phyloP scores from a whole-genome alignment of 1,140 invertebrate species.

The Chrysopa pallens region DNA sequence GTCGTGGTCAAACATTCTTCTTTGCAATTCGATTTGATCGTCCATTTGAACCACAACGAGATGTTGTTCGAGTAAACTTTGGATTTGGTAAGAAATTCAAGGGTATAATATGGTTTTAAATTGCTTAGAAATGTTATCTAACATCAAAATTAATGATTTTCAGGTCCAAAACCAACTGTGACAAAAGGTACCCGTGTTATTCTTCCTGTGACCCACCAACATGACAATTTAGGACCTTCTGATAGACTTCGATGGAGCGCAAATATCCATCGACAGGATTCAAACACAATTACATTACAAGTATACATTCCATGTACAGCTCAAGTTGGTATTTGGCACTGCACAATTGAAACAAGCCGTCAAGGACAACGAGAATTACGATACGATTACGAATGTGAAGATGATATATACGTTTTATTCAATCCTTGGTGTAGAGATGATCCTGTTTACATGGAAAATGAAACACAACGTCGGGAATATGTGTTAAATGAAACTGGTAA shows the following conservation, averaged over 20 bases:
- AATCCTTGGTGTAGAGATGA: constrained; percentile 67
- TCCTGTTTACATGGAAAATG: constrained; percentile 45
- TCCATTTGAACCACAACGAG: constrained; percentile 21
- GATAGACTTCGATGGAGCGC: constrained; percentile 40
- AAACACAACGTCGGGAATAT: constrained; percentile 44
- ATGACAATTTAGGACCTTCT: constrained; percentile 22
- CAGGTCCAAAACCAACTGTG: constrained; percentile 42
- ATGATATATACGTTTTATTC: constrained; percentile 53
- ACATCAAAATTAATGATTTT: constrained; percentile 4
- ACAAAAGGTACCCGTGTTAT: constrained; percentile 43
- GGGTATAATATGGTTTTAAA: background rate
- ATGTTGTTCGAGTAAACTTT: constrained; percentile 28
- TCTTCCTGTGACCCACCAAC: constrained; percentile 29
- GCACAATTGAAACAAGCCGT: constrained; percentile 38
- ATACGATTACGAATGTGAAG: constrained; percentile 30
- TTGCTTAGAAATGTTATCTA: background rate
- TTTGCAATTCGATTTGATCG: constrained; percentile 28
- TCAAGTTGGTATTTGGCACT: constrained; percentile 48
- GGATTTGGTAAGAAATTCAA: constrained; percentile 24
- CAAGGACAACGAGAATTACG: constrained; percentile 28
- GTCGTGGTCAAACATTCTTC: constrained; percentile 31
- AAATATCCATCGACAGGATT: constrained; percentile 34
- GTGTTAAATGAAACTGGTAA: constrained; percentile 58
- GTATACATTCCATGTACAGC: constrained; percentile 38
- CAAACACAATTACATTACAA: constrained; percentile 37